These are phyloP conservation scores for Heteronetta atricapilla DNA, from an alignment of 2,113 vertebrate species.

Conservation along the genomic window DNA sequence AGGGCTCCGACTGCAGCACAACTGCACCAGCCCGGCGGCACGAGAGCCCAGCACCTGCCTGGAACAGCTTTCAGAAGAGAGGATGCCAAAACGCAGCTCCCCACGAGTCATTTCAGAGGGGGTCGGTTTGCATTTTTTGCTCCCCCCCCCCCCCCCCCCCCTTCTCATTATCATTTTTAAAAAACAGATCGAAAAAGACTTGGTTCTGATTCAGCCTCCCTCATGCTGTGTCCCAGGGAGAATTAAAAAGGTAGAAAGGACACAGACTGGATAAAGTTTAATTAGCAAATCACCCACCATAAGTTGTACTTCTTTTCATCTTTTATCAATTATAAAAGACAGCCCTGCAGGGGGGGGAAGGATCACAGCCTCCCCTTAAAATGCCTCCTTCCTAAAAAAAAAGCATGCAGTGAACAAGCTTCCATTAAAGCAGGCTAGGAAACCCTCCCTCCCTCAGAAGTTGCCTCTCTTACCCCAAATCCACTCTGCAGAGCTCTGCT, in stretches of 20 bases:
- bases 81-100: rapidly evolving
- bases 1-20: slow-evolving; percentile 73
- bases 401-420: neutral
- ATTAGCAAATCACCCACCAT: neutral
- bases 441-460: neutral
- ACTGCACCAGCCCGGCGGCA: slow-evolving; percentile 70
- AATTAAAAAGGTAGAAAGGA: neutral
- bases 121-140: neutral
- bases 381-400: neutral
- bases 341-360: neutral
- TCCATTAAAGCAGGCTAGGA: neutral
- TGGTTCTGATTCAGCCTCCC: slow-evolving; percentile 41
- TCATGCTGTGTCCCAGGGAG: neutral
- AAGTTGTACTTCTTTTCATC: slow-evolving; percentile 19
- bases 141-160: no score
- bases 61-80: neutral
- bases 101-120: rapidly evolving
- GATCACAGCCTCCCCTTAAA: neutral
- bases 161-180: neutral
- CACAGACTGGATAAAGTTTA: slow-evolving; percentile 30
- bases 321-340: neutral
- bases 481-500: neutral
- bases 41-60: neutral
- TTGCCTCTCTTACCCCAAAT: slow-evolving; percentile 53
- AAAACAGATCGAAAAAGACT: neutral